These are phyloP conservation scores for Augochlorella aurata DNA, from an alignment of 2,888 invertebrate genomes.

Conservation along the genomic window DNA sequence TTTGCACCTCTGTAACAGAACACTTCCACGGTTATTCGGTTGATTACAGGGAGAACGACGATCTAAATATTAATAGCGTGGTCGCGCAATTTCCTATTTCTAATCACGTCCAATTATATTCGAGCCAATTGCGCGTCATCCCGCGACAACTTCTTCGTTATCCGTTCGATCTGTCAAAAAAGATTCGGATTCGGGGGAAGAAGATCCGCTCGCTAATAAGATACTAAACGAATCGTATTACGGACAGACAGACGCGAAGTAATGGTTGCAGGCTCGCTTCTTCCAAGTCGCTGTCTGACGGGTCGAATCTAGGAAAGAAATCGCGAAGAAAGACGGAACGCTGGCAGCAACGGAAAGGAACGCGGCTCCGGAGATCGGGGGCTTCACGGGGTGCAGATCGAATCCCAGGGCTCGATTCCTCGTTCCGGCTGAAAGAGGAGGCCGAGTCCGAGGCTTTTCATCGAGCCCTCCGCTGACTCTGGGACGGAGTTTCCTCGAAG, in stretches of 20 bases:
- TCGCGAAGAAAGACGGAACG: not conserved
- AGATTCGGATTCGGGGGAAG: no score
- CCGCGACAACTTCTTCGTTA: no score
- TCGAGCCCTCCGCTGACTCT: not conserved
- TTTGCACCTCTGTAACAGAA: conserved; percentile 88
- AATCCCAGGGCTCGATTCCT: conserved; percentile 15
- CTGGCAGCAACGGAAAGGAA: not conserved
- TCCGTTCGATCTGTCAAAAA: no score
- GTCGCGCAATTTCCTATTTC: not conserved
- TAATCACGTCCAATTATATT: not conserved
- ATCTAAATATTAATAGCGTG: not conserved
- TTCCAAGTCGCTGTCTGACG: no score
- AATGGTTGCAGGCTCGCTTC: no score
- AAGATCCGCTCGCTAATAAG: no score
- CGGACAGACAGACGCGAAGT: no score
- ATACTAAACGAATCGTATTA: no score
- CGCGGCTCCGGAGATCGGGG: not conserved
- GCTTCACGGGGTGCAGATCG: conserved; percentile 16
- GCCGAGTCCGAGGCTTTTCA: not conserved
- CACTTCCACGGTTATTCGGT: conserved; percentile 23
- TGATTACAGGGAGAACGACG: not conserved
- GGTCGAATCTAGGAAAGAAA: not conserved
- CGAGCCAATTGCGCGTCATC: not conserved
- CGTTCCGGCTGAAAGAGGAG: not conserved
- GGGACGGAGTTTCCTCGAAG: conserved; percentile 38